phyloP scores from a whole-genome alignment of 2,113 vertebrate species.

The Corythoichthys haematopterus region DNA sequence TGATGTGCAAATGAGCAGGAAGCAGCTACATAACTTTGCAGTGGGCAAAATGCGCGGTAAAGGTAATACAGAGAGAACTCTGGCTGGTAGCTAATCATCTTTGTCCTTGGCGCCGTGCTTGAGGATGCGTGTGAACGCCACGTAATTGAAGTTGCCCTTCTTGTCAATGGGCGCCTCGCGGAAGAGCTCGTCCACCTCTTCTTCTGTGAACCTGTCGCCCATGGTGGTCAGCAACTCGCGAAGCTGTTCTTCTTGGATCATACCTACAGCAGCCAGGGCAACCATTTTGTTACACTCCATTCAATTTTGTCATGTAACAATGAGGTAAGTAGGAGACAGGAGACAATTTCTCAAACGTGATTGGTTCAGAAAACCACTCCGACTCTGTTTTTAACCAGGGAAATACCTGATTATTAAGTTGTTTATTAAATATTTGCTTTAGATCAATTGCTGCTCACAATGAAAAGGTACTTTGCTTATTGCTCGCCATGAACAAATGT shows the following conservation, averaged over 20 bases:
- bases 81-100: conserved; percentile 74
- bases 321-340: too few relatives aligned
- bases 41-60: not conserved
- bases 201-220: conserved; percentile 91
- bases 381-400: too few relatives aligned
- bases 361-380: too few relatives aligned
- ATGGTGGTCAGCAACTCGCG: conserved; percentile 90
- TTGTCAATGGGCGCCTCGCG: conserved; percentile 92
- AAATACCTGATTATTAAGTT: too few relatives aligned
- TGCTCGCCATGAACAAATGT: too few relatives aligned
- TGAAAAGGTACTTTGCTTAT: too few relatives aligned
- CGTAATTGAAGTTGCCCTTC: conserved; percentile 92
- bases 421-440: too few relatives aligned
- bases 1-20: conserved; percentile 57
- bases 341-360: too few relatives aligned
- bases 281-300: not conserved
- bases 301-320: not conserved
- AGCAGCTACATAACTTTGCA: conserved; percentile 14
- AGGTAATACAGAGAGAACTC: conserved; percentile 1
- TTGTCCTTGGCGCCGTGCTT: conserved; percentile 92
- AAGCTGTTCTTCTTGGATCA: conserved; percentile 88
- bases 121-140: conserved; percentile 90
- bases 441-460: too few relatives aligned
- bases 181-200: conserved; percentile 93
- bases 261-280: conserved; percentile 39